Evolutionary conservation across 2,113 vertebrate species (phyloP).

Genomic region (Cryptomyrus ogoouensis): DNA sequence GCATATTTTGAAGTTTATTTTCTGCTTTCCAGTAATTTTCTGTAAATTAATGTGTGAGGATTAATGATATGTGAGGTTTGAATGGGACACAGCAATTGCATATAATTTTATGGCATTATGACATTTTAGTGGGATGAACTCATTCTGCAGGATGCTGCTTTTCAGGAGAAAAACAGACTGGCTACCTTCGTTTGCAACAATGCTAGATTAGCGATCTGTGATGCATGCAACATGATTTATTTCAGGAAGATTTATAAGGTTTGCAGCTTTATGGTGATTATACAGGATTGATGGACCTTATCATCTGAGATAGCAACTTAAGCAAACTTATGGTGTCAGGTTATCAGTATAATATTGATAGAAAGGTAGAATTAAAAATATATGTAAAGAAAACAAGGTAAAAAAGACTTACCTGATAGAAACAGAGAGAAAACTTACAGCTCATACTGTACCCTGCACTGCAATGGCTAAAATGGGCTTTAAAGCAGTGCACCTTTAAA

Average conservation of each 20-base stretch:
- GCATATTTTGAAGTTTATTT: not conserved
- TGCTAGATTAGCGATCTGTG: not conserved
- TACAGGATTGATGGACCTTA: not conserved
- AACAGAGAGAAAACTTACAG: not conserved
- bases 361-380: not conserved
- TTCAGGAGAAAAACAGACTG: not conserved
- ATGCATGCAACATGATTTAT: not conserved
- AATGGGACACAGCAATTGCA: not conserved
- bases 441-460: not conserved
- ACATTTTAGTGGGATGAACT: not conserved
- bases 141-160: not conserved
- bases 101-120: not conserved
- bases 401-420: not conserved
- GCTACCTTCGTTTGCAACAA: not conserved
- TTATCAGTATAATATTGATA: not conserved
- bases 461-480: not conserved
- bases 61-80: not conserved
- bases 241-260: not conserved
- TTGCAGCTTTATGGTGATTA: not conserved
- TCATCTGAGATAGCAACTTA: not conserved
- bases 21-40: not conserved
- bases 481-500: not conserved
- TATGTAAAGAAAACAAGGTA: not conserved
- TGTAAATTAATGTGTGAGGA: not conserved
- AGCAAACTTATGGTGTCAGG: not conserved